Base-by-base conservation (phyloP, 2,888 invertebrate species). In the Aphodius granarius region DNA sequence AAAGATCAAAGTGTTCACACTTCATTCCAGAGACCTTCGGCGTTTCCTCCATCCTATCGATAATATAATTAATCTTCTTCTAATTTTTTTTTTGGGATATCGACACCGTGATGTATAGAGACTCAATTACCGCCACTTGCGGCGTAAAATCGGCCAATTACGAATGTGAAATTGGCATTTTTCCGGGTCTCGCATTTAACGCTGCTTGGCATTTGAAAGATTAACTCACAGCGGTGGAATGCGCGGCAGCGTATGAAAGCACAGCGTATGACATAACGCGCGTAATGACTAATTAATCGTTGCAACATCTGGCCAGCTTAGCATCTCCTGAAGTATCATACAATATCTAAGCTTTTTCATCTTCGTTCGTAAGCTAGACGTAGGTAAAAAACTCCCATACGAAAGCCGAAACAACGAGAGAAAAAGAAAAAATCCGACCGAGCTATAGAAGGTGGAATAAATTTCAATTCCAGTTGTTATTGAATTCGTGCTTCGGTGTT, bases 281-380 rank as follows among this genome's bases (percentile, higher is more conserved):
- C 68, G 68, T 68, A 68, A 68, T 68, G 68, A 68, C 21, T 68
- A 68, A 68, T 68, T 68, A 68, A 68, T 22, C 21, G 20, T 21
- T 68, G 68, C 68, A 22, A 68, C 68, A 68, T 68, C 68, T 68
- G 68, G 68, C 16, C 68, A 21, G 19, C 21, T 43, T 43, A 43
- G 43, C 9, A 43, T 43, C 43, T 43, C 9, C 13, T 9, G 43
- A 43, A 43, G n/a, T 65, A 65, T n/a, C n/a, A n/a, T n/a, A n/a
- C n/a, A n/a, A n/a, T n/a, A n/a, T n/a, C n/a, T n/a, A n/a, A n/a
- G n/a, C n/a, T 43, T 43, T 3, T 43, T 9, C 13, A 43, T 3
- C 2, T 9, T 43, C 6, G 43, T 43, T 6, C 43, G 43, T 43
- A 9, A 6, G 43, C 43, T 43, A 43, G 43, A 43, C 43, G 23